Conservation (phyloP, 2,888 invertebrate species). For the Cephus pygmeus region DNA sequence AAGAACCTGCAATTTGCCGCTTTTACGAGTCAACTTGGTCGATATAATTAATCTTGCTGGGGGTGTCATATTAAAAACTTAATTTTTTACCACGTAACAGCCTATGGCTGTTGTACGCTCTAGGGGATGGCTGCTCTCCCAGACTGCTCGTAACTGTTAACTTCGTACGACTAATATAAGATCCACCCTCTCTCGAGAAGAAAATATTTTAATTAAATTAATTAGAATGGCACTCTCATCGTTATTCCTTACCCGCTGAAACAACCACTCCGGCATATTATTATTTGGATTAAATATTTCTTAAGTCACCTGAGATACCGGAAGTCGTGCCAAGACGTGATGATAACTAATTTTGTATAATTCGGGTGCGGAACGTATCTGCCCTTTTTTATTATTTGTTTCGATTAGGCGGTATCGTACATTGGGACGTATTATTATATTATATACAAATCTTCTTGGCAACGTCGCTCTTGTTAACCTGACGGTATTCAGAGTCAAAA, state of each 20-base stretch:
- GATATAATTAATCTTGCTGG: slow-evolving; percentile 14
- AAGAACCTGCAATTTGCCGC: not conserved
- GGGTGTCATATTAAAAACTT: slow-evolving; percentile 11
- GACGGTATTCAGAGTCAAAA: not conserved
- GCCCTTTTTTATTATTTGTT: not conserved
- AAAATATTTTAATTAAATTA: slow-evolving; percentile 10
- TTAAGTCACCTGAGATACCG: not conserved
- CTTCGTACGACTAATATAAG: slow-evolving; percentile 4
- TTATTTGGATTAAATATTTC: not conserved
- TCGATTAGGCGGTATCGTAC: not conserved
- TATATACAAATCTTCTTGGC: not conserved
- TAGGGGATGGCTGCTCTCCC: not conserved
- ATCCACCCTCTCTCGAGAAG: not conserved
- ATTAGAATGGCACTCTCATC: slow-evolving; percentile 2
- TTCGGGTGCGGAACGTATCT: not conserved
- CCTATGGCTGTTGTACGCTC: not conserved
- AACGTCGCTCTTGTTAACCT: not conserved
- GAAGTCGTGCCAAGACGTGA: not conserved
- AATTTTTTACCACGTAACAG: slow-evolving; percentile 15
- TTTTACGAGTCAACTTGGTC: slow-evolving; percentile 15
- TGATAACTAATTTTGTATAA: not conserved
- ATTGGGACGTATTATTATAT: not conserved
- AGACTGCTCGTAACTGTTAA: slow-evolving; percentile 5
- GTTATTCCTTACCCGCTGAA: not conserved
- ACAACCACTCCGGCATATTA: not conserved